A percentile compares a stretch with the other conserved stretches of the same genome.
phyloP scores from a whole-genome alignment of 2,113 vertebrate species.

The Alaudala cheleensis region DNA sequence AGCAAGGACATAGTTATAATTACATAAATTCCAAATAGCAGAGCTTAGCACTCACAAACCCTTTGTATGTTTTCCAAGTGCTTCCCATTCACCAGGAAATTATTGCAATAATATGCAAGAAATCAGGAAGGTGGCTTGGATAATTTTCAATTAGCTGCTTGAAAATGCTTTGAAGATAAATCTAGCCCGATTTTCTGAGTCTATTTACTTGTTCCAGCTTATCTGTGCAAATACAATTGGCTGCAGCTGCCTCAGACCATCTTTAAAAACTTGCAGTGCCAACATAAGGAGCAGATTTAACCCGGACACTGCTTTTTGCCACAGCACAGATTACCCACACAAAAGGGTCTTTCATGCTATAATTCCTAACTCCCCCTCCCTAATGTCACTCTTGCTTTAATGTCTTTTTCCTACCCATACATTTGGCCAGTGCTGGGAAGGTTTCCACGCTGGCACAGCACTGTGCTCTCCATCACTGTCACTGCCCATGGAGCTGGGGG shows the following conservation, averaged over 20 bases:
- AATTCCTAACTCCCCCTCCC: not conserved
- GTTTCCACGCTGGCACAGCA: not conserved
- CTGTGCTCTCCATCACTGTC: not conserved
- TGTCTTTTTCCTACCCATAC: not conserved
- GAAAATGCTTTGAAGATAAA: slow-evolving; percentile 56
- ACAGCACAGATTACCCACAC: not conserved
- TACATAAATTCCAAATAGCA: not conserved
- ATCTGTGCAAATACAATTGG: slow-evolving; percentile 25
- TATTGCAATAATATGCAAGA: not conserved
- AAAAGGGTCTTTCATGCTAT: not conserved
- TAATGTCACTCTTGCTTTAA: not conserved
- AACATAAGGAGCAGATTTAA: not conserved
- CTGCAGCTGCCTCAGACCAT: slow-evolving; percentile 37
- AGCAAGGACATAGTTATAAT: not conserved
- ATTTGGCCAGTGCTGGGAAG: not conserved
- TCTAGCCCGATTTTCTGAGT: slow-evolving; percentile 14
- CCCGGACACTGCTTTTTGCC: not conserved
- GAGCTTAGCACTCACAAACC: not conserved
- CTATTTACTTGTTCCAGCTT: slow-evolving; percentile 30
- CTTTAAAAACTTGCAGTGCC: not conserved
- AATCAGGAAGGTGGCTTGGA: slow-evolving; percentile 34
- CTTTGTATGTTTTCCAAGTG: slow-evolving; percentile 21
- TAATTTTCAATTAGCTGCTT: slow-evolving; percentile 54
- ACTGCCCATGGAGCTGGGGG: not conserved
- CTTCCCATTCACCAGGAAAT: not conserved